Base-by-base conservation (phyloP, 2,888 invertebrate genomes). In the Pyrrhia umbra region DNA sequence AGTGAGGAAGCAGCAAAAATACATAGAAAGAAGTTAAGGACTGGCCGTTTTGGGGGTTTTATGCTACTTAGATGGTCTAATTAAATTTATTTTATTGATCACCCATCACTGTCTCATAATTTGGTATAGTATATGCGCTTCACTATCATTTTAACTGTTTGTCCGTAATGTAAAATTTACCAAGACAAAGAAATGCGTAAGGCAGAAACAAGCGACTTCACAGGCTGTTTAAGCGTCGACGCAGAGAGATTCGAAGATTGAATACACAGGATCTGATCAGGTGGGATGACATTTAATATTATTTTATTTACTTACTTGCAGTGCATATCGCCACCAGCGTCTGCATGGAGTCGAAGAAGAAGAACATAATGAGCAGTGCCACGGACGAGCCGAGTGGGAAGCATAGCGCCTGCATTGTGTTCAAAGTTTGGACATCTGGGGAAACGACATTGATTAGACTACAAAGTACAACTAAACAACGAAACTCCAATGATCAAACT, bases 301-400 rank as follows among this genome's bases (percentile, higher is more conserved):
- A 30, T 46, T 4, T 21, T 42, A 6, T 45, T 40, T 55, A 96
- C 97, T 97, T 93, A 99, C 99, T 98, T 88, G 99, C 99, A 85
- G 99, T 99, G 91, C 99, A 99, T 85, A 99, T 98, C 75, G 98
- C 99, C 95, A 97, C 99, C 82, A 97, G 96, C 96, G 98, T 98
- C 95, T 99, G 99, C 97, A 99, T 98, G 61, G 99, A 99, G 95
- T 99, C 99, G 89, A 99, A 99, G 95, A 99, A 99, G 96, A 99
- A 99, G 94, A 99, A 99, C 99, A 99, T 99, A 86, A 99, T 97
- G 69, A 99, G 97, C 75, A 99, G 96, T 68, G 99, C 99, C 83
- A 99, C 97, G 73, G 99, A 99, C 82, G 99, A 99, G 86, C 99
- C 99, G 74, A 98, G 95, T 63, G 99, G 99, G 90, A 99, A 96